Evolutionary conservation across 1,140 invertebrate species (phyloP).

Genomic region (Copidosoma floridanum): DNA sequence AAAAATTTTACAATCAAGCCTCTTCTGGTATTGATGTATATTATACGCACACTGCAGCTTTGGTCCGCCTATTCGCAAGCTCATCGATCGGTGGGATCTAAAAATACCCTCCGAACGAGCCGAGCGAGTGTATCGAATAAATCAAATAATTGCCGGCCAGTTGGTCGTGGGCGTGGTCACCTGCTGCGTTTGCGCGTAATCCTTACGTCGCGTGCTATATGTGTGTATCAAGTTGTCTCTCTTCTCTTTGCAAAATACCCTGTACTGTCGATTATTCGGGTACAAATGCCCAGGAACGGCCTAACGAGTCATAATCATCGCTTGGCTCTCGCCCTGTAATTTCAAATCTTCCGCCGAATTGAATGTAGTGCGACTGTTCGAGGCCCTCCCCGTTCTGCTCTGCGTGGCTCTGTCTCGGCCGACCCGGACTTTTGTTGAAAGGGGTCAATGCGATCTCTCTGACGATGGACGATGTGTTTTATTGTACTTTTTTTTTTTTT

Average conservation of each 20-base stretch:
- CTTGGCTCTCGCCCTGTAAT: slow-evolving; percentile 35
- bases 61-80: background rate
- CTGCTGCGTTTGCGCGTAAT: background rate
- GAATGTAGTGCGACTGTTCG: slow-evolving; percentile 26
- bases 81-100: background rate
- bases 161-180: background rate
- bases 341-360: slow-evolving; percentile 37
- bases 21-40: too few relatives aligned
- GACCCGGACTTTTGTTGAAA: slow-evolving; percentile 21
- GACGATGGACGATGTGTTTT: slow-evolving; percentile 17
- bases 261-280: slow-evolving; percentile 18
- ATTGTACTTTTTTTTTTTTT: too few relatives aligned
- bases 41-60: too few relatives aligned
- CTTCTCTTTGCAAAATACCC: background rate
- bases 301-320: slow-evolving; percentile 37
- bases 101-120: too few relatives aligned
- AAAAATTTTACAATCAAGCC: too few relatives aligned
- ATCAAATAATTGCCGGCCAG: background rate
- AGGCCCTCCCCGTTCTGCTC: background rate
- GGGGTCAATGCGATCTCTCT: slow-evolving; percentile 11
- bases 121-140: background rate
- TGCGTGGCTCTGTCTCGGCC: background rate
- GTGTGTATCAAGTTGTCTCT: too few relatives aligned
- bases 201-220: too few relatives aligned
- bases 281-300: background rate